These are phyloP conservation scores for Labia minor DNA, from an alignment of 2,888 invertebrate genomes.

Conservation along the genomic window DNA sequence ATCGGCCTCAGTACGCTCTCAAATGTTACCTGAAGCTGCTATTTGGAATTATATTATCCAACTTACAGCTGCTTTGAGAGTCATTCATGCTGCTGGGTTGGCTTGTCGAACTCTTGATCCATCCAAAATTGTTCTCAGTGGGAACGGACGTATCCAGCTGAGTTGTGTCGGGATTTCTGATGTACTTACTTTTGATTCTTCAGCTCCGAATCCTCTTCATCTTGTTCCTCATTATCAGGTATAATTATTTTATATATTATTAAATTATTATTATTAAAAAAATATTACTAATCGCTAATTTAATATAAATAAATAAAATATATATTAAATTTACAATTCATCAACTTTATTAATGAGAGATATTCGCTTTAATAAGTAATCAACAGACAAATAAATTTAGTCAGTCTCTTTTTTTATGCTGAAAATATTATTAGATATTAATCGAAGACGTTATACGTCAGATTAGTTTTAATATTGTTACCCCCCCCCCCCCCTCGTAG, in stretches of 20 bases:
- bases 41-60: conserved; percentile 96
- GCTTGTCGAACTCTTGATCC: conserved; percentile 80
- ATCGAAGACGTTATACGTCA: too few species aligned
- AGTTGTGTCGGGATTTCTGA: conserved; percentile 74
- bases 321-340: too few species aligned
- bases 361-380: too few species aligned
- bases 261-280: neutral
- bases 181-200: conserved; percentile 63
- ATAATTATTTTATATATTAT: neutral
- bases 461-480: too few species aligned
- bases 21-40: conserved; percentile 73
- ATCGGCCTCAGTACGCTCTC: conserved; percentile 59
- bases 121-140: conserved; percentile 76
- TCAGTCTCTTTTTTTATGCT: too few species aligned
- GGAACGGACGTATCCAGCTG: conserved; percentile 61
- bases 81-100: conserved; percentile 71
- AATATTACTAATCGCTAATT: neutral
- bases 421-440: too few species aligned
- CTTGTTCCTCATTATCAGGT: conserved; percentile 60
- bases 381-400: too few species aligned
- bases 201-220: conserved; percentile 51
- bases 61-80: conserved; percentile 81
- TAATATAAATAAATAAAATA: too few species aligned
- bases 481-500: too few species aligned
- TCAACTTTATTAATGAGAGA: too few species aligned